These are phyloP conservation scores for Drosophila prosaltans DNA, from an alignment of 1,140 invertebrate genomes.

Conservation along the genomic window DNA sequence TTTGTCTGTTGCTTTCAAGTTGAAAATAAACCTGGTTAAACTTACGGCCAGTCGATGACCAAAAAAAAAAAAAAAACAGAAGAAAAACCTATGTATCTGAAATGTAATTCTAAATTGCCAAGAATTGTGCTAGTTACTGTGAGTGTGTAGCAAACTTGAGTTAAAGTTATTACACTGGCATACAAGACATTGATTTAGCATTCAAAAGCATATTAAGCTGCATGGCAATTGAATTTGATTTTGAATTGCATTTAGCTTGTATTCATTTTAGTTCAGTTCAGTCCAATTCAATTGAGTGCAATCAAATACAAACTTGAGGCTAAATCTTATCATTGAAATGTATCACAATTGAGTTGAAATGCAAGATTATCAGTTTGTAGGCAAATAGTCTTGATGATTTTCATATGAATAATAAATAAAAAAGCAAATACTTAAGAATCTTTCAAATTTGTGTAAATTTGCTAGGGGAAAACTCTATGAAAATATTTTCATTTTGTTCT, in stretches of 20 bases:
- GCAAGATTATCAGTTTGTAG: too few species aligned
- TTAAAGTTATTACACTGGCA: slow-evolving; percentile 6
- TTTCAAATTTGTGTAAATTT: too few species aligned
- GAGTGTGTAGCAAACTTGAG: not conserved
- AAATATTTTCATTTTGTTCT: too few species aligned
- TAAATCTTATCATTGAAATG: slow-evolving; percentile 16
- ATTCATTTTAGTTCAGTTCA: slow-evolving; percentile 32
- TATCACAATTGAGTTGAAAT: slow-evolving; percentile 6
- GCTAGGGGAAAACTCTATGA: too few species aligned
- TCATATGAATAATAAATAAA: not conserved
- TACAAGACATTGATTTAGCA: not conserved
- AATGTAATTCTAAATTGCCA: too few species aligned
- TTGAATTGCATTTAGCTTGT: slow-evolving; percentile 43
- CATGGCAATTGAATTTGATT: slow-evolving; percentile 50
- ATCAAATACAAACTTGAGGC: slow-evolving; percentile 38
- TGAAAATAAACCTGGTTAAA: slow-evolving; percentile 51
- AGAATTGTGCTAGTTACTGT: not conserved
- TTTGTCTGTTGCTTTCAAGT: not conserved
- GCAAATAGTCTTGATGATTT: not conserved
- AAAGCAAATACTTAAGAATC: not conserved
- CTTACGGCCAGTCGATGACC: not conserved
- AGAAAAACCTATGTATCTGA: too few species aligned
- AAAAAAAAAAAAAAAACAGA: too few species aligned
- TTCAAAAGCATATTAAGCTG: slow-evolving; percentile 23
- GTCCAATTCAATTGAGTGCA: slow-evolving; percentile 50